Evolutionary conservation across 2,888 invertebrate genomes (phyloP), one percentile per base, ranked within the genome.

Genomic region (Drosophila robusta): DNA sequence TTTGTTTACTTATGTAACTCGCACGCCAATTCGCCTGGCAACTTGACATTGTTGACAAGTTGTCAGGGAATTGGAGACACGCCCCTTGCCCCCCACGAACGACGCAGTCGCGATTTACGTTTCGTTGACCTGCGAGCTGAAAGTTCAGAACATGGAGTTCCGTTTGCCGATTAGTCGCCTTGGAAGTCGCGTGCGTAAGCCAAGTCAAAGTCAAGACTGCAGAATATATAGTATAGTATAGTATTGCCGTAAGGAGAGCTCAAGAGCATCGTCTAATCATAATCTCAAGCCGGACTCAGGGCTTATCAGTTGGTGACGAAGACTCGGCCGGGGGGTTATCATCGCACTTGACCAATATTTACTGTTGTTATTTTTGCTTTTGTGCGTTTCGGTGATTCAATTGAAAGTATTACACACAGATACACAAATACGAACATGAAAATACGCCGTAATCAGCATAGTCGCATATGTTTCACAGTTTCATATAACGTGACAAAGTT

Each of bases 1-100:
- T 38, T 38, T 24, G 51, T 65, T 41, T 57, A 67, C 39, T 39
- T 26, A 38, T 36, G 34, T 26, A 41, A 3, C n/a, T 46, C 32
- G n/a, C 34, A 14, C 11, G 42, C 11, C 57, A 80, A 83, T 86
- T 77, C 69, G 67, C 83, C 45, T 87, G 81, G 84, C 79, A 84
- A 84, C 87, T 64, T 78, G 77, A 72, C 41, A 58, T 34, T 36
- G 42, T 62, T 49, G 55, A 50, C 51, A 69, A 64, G 71, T 67
- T 70, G 74, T 77, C 42, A 66, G 47, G 81, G 50, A 18, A 26
- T 32, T 18, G 12, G 12, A 12, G 32, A 18, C 7, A 1, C 36
- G 36, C 1, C 38, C 14, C 32, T n/a, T 7, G 0, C 34, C n/a
- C 39, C 38, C 1, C 6, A 7, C 9, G n/a, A 60, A 39, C 61